These are phyloP conservation scores for Macaria notata DNA, from an alignment of 2,888 invertebrate genomes.

Conservation along the genomic window DNA sequence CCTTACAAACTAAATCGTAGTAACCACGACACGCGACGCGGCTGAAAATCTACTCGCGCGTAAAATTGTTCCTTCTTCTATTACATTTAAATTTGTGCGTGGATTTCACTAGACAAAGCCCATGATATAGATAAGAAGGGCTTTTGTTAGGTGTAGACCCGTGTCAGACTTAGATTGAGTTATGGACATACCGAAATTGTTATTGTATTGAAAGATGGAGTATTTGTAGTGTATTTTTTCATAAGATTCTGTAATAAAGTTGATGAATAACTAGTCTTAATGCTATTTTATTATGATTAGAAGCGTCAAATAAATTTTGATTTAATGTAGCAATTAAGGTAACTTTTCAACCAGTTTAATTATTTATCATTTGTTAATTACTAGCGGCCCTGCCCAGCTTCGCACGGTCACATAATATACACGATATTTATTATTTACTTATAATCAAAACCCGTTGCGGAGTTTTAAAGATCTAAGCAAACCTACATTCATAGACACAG, in stretches of 20 bases:
- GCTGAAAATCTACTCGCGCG: conserved; percentile 16
- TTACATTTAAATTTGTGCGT: conserved; percentile 21
- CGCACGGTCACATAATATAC: too few relatives aligned
- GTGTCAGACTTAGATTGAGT: conserved; percentile 30
- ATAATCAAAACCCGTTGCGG: too few relatives aligned
- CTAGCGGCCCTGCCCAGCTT: too few relatives aligned
- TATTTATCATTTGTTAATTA: not conserved
- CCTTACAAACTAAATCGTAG: too few relatives aligned
- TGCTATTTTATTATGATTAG: too few relatives aligned
- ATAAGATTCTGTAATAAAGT: not conserved
- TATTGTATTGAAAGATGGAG: too few relatives aligned
- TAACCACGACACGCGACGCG: conserved; percentile 1
- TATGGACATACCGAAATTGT: not conserved
- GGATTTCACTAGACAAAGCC: conserved; percentile 24
- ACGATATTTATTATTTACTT: conserved; percentile 7
- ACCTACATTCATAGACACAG: too few relatives aligned
- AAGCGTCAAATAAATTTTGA: too few relatives aligned
- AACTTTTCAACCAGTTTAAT: not conserved
- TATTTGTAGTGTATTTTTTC: not conserved
- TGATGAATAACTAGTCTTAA: too few relatives aligned
- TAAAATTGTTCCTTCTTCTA: conserved; percentile 16
- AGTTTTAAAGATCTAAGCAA: too few relatives aligned
- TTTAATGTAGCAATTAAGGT: not conserved
- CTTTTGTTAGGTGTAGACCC: conserved; percentile 10
- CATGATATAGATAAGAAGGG: conserved; percentile 22